A percentile compares a stretch with the other conserved stretches of the same genome.
Conservation (phyloP, 2,888 invertebrate species). For the Apamea crenata region DNA sequence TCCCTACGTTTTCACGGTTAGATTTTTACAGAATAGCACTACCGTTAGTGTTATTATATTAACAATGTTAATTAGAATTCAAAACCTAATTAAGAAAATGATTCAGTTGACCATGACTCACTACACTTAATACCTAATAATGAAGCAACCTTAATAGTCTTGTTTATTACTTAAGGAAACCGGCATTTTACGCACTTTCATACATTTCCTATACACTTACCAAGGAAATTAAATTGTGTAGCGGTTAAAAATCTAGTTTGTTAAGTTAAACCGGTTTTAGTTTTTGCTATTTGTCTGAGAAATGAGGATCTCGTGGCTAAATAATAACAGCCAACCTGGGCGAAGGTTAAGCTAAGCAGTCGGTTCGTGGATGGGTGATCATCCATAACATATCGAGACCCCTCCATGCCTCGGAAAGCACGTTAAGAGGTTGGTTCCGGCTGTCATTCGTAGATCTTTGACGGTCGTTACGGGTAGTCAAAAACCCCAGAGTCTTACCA, state of each 20-base stretch:
- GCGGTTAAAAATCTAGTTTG: neutral
- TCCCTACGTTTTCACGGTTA: too few species aligned
- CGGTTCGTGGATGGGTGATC: neutral
- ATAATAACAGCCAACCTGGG: too few species aligned
- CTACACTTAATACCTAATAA: neutral
- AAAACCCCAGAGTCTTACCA: neutral
- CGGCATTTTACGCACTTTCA: neutral
- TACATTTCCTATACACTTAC: neutral
- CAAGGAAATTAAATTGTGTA: neutral
- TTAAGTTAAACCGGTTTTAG: neutral
- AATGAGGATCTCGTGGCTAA: neutral
- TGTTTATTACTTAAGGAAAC: neutral
- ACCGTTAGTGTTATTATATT: neutral
- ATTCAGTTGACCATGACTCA: conserved; percentile 1
- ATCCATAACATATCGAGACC: neutral
- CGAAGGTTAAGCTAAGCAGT: neutral
- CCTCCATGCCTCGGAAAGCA: neutral
- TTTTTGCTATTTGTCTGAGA: neutral
- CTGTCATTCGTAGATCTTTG: too few species aligned
- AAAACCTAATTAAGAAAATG: conserved; percentile 15
- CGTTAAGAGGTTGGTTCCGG: neutral
- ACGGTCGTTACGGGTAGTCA: neutral
- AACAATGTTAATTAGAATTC: neutral
- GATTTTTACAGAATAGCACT: too few species aligned
- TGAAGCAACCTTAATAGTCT: neutral